Evolutionary conservation across 2,113 vertebrate genomes (phyloP).

Genomic region (Podarcis raffonei): DNA sequence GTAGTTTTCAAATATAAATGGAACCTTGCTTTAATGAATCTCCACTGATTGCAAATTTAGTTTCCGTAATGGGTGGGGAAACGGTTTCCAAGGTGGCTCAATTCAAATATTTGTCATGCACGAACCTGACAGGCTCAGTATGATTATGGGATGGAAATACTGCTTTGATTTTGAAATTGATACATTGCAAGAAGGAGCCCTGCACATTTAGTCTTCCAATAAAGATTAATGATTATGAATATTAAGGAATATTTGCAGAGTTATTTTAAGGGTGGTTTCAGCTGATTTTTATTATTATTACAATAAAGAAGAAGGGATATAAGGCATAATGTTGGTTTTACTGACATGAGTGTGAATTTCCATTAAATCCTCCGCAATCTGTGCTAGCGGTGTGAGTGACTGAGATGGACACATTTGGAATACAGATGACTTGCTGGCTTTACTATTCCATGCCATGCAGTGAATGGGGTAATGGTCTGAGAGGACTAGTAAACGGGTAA

Average conservation of each 20-base stretch:
- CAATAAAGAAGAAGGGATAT: constrained; percentile 2
- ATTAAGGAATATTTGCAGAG: not conserved
- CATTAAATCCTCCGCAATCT: constrained; percentile 47
- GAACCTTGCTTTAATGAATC: not conserved
- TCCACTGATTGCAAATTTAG: not conserved
- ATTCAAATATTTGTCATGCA: constrained; percentile 12
- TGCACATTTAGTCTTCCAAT: not conserved
- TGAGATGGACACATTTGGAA: constrained; percentile 47
- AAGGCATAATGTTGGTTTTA: constrained; percentile 41
- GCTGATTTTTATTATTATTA: constrained; percentile 44
- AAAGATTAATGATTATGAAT: not conserved
- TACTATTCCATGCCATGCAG: constrained; percentile 60
- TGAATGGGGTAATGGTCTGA: constrained; percentile 62
- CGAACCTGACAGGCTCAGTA: not conserved
- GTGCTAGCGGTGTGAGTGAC: constrained; percentile 32
- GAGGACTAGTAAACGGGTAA: constrained; percentile 61
- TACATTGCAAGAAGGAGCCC: no score
- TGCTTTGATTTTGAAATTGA: no score
- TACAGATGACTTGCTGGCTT: constrained; percentile 60
- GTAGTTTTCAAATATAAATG: not conserved
- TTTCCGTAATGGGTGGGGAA: no score
- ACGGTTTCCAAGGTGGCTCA: not conserved
- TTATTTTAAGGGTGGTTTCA: not conserved
- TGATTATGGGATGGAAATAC: not conserved
- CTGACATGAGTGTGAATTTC: constrained; percentile 50